phyloP scores from a whole-genome alignment of 2,888 invertebrate species.

The Caenorhabditis wallacei region DNA sequence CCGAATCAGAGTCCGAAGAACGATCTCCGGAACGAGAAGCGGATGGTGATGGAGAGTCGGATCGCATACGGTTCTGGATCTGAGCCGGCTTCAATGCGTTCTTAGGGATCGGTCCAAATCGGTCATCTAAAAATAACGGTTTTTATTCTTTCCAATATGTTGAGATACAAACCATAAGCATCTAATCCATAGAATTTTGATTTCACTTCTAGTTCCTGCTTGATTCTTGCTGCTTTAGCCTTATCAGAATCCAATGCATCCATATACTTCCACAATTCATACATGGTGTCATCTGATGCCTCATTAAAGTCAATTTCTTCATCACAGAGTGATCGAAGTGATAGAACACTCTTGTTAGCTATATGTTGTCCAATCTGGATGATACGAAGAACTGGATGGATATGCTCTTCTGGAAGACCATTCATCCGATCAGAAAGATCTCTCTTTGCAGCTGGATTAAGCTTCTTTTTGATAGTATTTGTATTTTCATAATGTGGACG shows the following conservation, averaged over 20 bases:
- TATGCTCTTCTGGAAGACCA: not conserved
- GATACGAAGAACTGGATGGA: conserved; percentile 29
- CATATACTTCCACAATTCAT: conserved; percentile 35
- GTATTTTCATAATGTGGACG: not conserved
- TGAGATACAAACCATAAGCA: conserved; percentile 5
- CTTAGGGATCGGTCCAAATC: not conserved
- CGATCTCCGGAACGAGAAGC: conserved; percentile 32
- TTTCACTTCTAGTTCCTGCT: conserved; percentile 8
- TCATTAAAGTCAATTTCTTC: conserved; percentile 46
- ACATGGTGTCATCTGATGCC: not conserved
- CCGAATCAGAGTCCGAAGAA: conserved; percentile 45
- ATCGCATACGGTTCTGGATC: not conserved
- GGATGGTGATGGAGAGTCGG: conserved; percentile 39
- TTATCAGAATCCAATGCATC: conserved; percentile 18
- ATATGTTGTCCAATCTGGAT: conserved; percentile 37
- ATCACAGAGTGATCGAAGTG: conserved; percentile 21
- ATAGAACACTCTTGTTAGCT: not conserved
- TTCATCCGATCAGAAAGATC: conserved; percentile 23
- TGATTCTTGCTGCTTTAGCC: not conserved
- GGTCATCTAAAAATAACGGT: not conserved
- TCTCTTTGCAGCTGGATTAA: too few species aligned
- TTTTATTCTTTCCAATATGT: not conserved
- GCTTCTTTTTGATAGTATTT: not conserved
- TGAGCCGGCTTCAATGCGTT: not conserved
- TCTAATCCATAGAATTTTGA: conserved; percentile 31